Evolutionary conservation across 2,888 invertebrate genomes (phyloP).

Genomic region (Chymomyza fuscimana): DNA sequence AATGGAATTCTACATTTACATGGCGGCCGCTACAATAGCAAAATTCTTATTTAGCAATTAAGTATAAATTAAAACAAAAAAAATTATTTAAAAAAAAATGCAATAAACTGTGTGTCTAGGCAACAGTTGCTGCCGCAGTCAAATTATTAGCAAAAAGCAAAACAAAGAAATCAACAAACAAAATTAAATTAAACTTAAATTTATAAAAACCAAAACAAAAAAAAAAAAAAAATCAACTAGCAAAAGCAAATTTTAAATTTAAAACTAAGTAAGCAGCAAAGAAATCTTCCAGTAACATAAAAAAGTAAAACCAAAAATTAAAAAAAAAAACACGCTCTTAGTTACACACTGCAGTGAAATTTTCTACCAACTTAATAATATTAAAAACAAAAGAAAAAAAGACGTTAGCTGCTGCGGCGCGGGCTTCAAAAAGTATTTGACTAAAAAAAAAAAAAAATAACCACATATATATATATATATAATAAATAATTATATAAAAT

Average conservation of each 20-base stretch:
- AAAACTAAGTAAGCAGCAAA: conserved; percentile 27
- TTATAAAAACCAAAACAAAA: conserved; percentile 20
- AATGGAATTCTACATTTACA: not conserved
- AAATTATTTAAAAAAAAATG: conserved; percentile 1
- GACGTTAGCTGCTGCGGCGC: conserved; percentile 30
- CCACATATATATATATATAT: not conserved
- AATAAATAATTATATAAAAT: conserved; percentile 30
- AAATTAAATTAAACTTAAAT: conserved; percentile 20
- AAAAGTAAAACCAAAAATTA: conserved; percentile 20
- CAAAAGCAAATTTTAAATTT: conserved; percentile 57
- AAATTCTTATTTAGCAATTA: conserved; percentile 70
- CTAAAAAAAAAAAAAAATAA: conserved; percentile 23
- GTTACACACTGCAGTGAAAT: conserved; percentile 57
- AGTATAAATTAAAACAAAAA: conserved; percentile 41
- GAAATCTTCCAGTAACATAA: conserved; percentile 36
- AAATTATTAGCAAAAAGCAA: conserved; percentile 49
- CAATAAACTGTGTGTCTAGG: conserved; percentile 7
- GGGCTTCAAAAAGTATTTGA: conserved; percentile 28
- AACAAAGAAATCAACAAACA: conserved; percentile 66
- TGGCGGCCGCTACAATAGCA: conserved; percentile 59
- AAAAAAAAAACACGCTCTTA: conserved; percentile 48
- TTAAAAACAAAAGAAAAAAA: conserved; percentile 12
- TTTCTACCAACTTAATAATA: conserved; percentile 45
- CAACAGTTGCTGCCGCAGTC: conserved; percentile 29
- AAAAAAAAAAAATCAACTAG: conserved; percentile 29